A percentile compares a stretch with the other conserved stretches of the same genome.
Evolutionary conservation across 2,888 invertebrate species (phyloP).

Genomic region (Trileptium ribeirensis): DNA sequence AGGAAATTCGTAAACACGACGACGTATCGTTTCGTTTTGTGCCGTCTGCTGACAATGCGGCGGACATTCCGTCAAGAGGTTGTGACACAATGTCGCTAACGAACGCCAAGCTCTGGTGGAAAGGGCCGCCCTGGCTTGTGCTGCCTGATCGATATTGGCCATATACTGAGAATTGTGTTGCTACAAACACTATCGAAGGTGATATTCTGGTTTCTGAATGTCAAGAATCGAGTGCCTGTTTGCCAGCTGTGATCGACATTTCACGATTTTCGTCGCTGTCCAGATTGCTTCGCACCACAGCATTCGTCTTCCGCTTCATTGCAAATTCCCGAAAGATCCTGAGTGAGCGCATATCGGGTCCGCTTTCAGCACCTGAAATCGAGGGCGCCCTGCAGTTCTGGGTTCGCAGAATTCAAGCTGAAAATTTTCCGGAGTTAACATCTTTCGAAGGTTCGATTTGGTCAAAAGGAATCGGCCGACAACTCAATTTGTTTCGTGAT

Average conservation of each 20-base stretch:
- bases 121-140: background rate
- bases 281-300: conserved; percentile 1
- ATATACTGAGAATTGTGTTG: background rate
- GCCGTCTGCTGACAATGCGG: background rate
- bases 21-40: conserved; percentile 1
- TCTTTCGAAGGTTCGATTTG: background rate
- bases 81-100: background rate
- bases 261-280: background rate
- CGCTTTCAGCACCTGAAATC: background rate
- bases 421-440: background rate
- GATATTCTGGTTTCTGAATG: background rate
- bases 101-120: background rate
- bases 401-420: background rate
- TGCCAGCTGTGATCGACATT: background rate
- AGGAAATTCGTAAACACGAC: background rate
- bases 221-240: background rate
- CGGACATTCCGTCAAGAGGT: background rate
- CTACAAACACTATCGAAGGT: background rate
- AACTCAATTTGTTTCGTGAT: background rate
- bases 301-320: background rate
- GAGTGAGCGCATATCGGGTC: background rate
- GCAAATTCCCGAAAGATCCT: background rate
- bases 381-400: background rate
- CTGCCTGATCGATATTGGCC: background rate
- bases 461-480: background rate